Conservation (phyloP, 2,888 invertebrate species). For the Agrilus cyanescens region DNA sequence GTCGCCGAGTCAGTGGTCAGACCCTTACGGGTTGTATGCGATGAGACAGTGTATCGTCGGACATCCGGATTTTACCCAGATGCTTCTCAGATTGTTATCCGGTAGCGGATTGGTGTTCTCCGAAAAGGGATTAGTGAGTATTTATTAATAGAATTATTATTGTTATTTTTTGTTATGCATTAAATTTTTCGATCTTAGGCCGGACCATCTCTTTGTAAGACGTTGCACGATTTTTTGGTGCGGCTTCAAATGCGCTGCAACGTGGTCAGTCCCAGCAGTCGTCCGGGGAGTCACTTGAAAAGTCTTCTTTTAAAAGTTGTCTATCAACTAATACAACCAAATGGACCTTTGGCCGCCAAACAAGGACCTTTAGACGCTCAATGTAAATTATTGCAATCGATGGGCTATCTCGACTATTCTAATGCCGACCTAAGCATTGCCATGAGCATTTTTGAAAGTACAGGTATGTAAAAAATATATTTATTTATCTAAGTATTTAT, state of each 20-base stretch:
- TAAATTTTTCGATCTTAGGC: constrained; percentile 38
- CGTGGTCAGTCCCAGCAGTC: constrained; percentile 42
- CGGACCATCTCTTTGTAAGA: constrained; percentile 64
- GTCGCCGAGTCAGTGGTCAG: constrained; percentile 15
- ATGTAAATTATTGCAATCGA: constrained; percentile 54
- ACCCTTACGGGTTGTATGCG: constrained; percentile 34
- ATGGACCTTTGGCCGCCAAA: constrained; percentile 48
- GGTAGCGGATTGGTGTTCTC: constrained; percentile 46
- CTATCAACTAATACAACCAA: constrained; percentile 56
- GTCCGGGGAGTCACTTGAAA: constrained; percentile 45
- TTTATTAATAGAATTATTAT: constrained; percentile 1
- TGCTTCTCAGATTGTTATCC: constrained; percentile 54
- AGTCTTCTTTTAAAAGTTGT: constrained; percentile 58
- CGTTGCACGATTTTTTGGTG: constrained; percentile 57
- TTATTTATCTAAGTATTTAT: too few species aligned
- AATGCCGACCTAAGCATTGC: constrained; percentile 59
- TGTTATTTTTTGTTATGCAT: background rate
- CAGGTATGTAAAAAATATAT: constrained; percentile 37
- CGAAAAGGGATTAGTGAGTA: constrained; percentile 42
- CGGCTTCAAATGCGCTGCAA: constrained; percentile 57
- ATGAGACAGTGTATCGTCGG: constrained; percentile 53
- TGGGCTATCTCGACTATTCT: constrained; percentile 52
- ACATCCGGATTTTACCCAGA: constrained; percentile 54
- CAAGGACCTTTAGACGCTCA: constrained; percentile 65
- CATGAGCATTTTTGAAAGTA: constrained; percentile 61